These are phyloP conservation scores for Hyles euphorbiae DNA, from an alignment of 1,140 invertebrate species.

Conservation along the genomic window DNA sequence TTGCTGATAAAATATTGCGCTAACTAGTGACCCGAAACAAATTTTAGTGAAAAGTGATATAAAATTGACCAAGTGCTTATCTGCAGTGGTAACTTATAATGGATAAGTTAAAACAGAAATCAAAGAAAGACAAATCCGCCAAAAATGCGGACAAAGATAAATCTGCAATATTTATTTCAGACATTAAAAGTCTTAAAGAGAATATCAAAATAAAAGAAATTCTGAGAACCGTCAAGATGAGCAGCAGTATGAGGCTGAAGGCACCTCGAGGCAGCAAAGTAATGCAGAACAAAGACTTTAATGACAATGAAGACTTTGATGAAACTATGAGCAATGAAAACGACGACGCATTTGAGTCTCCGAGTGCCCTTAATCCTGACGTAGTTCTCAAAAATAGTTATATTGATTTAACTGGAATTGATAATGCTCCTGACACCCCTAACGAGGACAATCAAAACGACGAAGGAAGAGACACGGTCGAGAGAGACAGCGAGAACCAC, in stretches of 20 bases:
- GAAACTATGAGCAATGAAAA: conserved; percentile 16
- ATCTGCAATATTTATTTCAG: conserved; percentile 37
- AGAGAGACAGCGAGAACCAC: background rate
- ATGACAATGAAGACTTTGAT: conserved; percentile 46
- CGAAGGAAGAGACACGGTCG: background rate
- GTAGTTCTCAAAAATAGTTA: conserved; percentile 23
- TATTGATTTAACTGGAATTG: conserved; percentile 14
- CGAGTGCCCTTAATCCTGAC: conserved; percentile 41
- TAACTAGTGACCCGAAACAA: conserved; percentile 11
- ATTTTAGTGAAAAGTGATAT: conserved; percentile 11
- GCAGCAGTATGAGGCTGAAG: conserved; percentile 55
- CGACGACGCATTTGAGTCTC: conserved; percentile 12
- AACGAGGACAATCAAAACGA: conserved; percentile 3
- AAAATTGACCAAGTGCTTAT: conserved; percentile 7
- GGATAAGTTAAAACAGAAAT: conserved; percentile 52
- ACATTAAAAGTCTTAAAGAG: conserved; percentile 58
- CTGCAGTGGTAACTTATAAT: conserved; percentile 27
- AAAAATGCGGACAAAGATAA: conserved; percentile 39
- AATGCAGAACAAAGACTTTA: conserved; percentile 52
- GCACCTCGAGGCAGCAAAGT: conserved; percentile 50
- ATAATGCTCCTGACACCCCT: conserved; percentile 8
- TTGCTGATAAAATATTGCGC: no score
- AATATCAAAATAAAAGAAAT: conserved; percentile 66
- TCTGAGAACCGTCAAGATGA: conserved; percentile 63
- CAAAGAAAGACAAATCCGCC: conserved; percentile 46